Evolutionary conservation across 2,888 invertebrate genomes (phyloP).

Genomic region (Dugesia japonica): DNA sequence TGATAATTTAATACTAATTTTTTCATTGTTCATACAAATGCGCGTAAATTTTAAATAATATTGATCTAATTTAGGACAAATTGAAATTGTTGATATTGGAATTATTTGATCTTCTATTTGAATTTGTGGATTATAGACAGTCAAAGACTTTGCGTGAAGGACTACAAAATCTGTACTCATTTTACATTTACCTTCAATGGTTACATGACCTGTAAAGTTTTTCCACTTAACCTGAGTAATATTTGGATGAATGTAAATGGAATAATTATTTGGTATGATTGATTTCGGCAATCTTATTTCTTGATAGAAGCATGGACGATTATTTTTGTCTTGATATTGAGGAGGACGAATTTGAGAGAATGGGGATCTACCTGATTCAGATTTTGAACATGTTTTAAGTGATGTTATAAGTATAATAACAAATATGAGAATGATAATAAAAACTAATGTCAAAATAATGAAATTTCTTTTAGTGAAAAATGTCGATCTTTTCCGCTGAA

Average conservation of each 20-base stretch:
- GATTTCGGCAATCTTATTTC: slow-evolving; percentile 21
- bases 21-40: background rate
- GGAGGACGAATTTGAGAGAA: background rate
- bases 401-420: background rate
- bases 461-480: background rate
- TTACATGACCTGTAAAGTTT: background rate
- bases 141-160: slow-evolving; percentile 14
- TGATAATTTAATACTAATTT: background rate
- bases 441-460: background rate
- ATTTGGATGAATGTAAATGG: slow-evolving; percentile 24
- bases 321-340: background rate
- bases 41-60: background rate
- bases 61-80: slow-evolving; percentile 20
- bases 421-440: background rate
- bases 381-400: background rate
- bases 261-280: slow-evolving; percentile 9
- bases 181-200: background rate
- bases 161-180: slow-evolving; percentile 8
- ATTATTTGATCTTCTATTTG: background rate
- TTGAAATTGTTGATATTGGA: background rate
- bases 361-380: background rate
- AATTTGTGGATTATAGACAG: background rate
- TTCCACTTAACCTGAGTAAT: background rate
- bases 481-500: background rate
- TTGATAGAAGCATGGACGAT: slow-evolving; percentile 25